Evolutionary conservation across 64 coral and sea anemone species (phyloP).

Genomic region (Stichodactyla mertensii): DNA sequence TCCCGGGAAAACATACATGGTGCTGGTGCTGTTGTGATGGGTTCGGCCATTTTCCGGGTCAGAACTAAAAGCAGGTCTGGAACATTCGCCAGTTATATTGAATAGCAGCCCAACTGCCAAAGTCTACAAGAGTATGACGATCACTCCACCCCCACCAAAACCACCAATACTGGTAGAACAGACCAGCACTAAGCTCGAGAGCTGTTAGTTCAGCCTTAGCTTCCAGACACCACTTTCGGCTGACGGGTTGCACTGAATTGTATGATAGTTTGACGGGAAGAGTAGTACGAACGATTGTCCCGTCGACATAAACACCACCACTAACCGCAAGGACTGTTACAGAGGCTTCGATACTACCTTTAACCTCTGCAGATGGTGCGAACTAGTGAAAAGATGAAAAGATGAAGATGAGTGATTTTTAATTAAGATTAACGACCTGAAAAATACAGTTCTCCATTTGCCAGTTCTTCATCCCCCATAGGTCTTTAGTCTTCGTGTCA

Average conservation of each 20-base stretch:
- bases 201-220: neutral
- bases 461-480: too few relatives aligned
- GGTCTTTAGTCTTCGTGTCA: too few relatives aligned
- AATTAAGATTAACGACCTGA: too few relatives aligned
- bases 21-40: too few relatives aligned
- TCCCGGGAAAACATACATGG: too few relatives aligned
- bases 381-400: neutral
- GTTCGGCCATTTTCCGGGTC: too few relatives aligned
- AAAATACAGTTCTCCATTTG: too few relatives aligned
- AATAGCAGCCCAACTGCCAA: neutral
- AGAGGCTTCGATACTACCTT: neutral
- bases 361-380: neutral
- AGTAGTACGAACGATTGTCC: neutral
- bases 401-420: too few relatives aligned
- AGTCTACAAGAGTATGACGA: neutral
- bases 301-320: conserved; percentile 17
- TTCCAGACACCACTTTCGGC: neutral
- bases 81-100: neutral
- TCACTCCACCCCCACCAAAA: neutral
- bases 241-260: neutral
- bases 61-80: too few relatives aligned
- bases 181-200: neutral
- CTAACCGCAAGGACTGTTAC: neutral
- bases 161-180: conserved; percentile 26
- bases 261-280: conserved; percentile 15